Base-by-base conservation (phyloP, 2,888 invertebrate genomes). In the Dichetophora obliterata region DNA sequence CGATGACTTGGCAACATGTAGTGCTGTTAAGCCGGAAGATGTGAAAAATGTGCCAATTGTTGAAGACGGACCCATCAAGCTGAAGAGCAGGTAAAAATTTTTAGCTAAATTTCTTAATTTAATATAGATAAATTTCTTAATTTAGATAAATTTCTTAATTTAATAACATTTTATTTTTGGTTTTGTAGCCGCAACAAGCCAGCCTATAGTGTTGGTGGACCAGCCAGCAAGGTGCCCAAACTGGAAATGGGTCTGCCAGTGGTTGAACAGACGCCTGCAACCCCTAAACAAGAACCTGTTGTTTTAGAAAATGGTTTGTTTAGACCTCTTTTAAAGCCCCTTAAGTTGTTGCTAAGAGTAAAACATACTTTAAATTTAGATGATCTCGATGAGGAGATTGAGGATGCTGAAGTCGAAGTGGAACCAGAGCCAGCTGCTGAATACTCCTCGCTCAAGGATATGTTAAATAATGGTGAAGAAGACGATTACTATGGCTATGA, bases 401-500 rank as follows among this genome's bases (percentile, higher is more conserved):
- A 85, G 34, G 85, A 90, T 1, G 91, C 90, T 5, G 85, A 89
- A 0, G 90, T 90, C 0, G 89, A 88, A 50, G 83, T 84, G 5
- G 90, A 90, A 16, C 84, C 85, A 0, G 85, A 85, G 31, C 88
- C 85, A 6, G 88, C 88, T 73, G 83, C 84, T 1, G 91, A 92
- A 83, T 84, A 92, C 77, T 86, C 86, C 57, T 92, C 92, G 0
- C 86, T 92, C 0, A 91, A 91, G 16, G 91, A 91, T 75, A 91
- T 92, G 90, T 84, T 92, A 50, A 93, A 93, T 82, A 91, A 92
- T 76, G 91, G 91, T n/a, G 92, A 92, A 22, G 92, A 92, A 24
- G 92, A 92, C 16, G 93, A 93, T 37, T 93, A 93, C 27, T 92
- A 93, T 68, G 93, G 91, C 74, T 93, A 92, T 80, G 94, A 94